Conservation (phyloP, 2,797 vertebrate species). For the Dendrocincla fuliginosa region DNA sequence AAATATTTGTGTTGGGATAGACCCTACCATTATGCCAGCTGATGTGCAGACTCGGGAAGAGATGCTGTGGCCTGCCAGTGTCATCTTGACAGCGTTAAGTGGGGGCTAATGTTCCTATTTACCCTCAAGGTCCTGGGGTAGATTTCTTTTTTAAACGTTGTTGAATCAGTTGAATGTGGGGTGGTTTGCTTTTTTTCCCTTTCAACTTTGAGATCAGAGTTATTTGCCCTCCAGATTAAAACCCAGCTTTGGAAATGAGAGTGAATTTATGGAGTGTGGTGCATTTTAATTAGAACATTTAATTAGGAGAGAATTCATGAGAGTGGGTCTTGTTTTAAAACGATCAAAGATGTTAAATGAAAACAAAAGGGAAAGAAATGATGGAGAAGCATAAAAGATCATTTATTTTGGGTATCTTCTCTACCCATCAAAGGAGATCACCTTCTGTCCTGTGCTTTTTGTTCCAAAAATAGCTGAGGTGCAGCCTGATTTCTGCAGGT, state of each 20-base stretch:
- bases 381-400: not conserved
- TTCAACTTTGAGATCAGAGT: conserved; percentile 10
- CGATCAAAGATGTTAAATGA: conserved; percentile 31
- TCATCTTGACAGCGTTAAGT: not conserved
- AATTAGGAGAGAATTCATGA: conserved; percentile 55
- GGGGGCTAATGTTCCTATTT: not conserved
- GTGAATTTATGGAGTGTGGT: conserved; percentile 56
- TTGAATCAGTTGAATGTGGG: not conserved
- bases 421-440: conserved; percentile 29
- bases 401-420: conserved; percentile 43
- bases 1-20: conserved; percentile 41
- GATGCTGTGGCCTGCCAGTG: not conserved
- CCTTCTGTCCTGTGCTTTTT: conserved; percentile 42
- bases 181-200: not conserved
- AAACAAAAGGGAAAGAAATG: conserved; percentile 42
- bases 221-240: conserved; percentile 57
- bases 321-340: conserved; percentile 56
- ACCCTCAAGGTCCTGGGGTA: not conserved
- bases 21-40: not conserved
- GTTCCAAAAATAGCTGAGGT: conserved; percentile 54
- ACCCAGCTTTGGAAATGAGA: conserved; percentile 28
- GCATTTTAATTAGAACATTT: conserved; percentile 61
- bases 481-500: conserved; percentile 30
- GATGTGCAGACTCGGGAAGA: not conserved
- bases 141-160: not conserved